Conservation (phyloP, 2,113 vertebrate species). For the Euleptes europaea region DNA sequence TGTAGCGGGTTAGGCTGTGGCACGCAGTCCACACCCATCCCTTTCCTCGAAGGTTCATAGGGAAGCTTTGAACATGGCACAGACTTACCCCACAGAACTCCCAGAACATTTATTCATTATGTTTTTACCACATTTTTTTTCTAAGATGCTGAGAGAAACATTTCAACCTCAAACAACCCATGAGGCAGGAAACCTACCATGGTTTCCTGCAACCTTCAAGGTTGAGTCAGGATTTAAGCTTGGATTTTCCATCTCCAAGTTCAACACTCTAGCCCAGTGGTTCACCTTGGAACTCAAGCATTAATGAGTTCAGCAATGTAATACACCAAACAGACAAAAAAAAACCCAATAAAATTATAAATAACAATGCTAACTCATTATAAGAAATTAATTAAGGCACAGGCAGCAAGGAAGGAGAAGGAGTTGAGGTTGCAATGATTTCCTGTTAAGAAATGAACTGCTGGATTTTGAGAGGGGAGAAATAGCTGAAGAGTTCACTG, state of each 20-base stretch:
- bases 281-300: neutral
- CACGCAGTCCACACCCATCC: neutral
- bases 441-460: slow-evolving; percentile 29
- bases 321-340: neutral
- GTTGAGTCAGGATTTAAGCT: neutral
- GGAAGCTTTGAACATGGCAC: neutral
- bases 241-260: neutral
- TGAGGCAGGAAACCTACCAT: neutral
- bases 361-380: neutral
- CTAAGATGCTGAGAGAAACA: neutral
- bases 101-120: neutral
- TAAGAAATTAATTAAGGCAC: slow-evolving; percentile 6
- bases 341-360: neutral
- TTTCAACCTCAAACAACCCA: neutral
- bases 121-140: neutral
- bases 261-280: neutral
- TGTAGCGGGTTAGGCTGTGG: neutral
- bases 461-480: slow-evolving; percentile 7
- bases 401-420: neutral
- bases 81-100: neutral
- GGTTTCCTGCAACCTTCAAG: neutral
- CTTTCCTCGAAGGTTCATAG: neutral
- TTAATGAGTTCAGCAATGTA: neutral
- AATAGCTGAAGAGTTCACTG: slow-evolving; percentile 22
- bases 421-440: neutral